Evolutionary conservation across 2,797 vertebrate species (phyloP), one percentile per base, ranked within the genome.

Genomic region (Scleropages formosus): DNA sequence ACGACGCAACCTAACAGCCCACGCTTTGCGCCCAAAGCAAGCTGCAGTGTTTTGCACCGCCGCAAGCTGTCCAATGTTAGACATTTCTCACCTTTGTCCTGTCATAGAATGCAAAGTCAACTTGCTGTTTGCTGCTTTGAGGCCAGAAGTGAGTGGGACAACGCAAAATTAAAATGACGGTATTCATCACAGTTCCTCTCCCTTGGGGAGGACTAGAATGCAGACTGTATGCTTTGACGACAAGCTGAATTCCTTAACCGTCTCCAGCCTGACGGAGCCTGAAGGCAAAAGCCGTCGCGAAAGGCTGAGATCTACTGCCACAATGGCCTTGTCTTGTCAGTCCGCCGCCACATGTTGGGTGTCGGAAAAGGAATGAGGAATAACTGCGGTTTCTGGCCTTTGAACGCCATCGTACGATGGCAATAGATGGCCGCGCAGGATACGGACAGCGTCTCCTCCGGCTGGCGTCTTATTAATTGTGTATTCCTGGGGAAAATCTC

Each of bases 401-500:
- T 24, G 49, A 15, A 31, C 27, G 20, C 13, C 8, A 20, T 7
- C n/a, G 31, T 20, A 39, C 22, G 8, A 22, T 11, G 24, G 0
- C 22, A 24, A 49, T 24, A 39, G 15, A 22, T 22, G 9, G 67
- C 46, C 58, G 58, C 53, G 49, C 12, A 12, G n/a, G n/a, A 22
- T 10, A 44, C 20, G 16, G 27, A 47, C 53, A 49, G 39, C 26
- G 44, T 31, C 61, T 26, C 24, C 18, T 70, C 62, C 27, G 44
- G 66, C 39, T 24, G 11, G 46, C 8, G 46, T 76, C 11, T 26
- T 58, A 20, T 68, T 60, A 62, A 51, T 16, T 22, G 27, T 26
- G 62, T 44, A 70, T 53, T 70, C 62, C 58, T 61, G 58, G 44
- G 51, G 24, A 24, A 59, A 67, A 70, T 44, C 49, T 69, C 39